These are phyloP conservation scores for Arbacia lixula DNA, from an alignment of 53 echinoderm and acorn worm species.

Conservation along the genomic window DNA sequence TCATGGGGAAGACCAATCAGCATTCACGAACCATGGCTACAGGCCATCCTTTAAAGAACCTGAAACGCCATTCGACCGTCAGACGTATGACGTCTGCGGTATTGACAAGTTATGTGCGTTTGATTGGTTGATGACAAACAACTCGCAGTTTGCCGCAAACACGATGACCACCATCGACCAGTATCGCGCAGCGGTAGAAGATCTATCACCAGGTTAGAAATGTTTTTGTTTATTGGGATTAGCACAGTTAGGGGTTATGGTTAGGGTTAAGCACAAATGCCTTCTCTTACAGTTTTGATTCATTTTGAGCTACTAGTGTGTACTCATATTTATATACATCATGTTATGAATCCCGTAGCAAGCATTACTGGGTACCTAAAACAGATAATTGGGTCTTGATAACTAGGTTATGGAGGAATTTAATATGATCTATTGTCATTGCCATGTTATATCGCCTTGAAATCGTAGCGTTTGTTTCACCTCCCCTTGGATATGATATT, in stretches of 20 bases:
- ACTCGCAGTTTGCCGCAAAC: not conserved
- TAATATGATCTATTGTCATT: too few relatives aligned
- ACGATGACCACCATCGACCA: not conserved
- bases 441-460: too few relatives aligned
- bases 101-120: constrained; percentile 19
- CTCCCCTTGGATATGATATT: too few relatives aligned
- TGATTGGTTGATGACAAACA: constrained; percentile 18
- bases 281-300: too few relatives aligned
- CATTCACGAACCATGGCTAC: constrained; percentile 4
- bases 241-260: not conserved
- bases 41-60: not conserved
- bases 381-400: too few relatives aligned
- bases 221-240: not conserved
- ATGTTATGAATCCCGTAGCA: too few relatives aligned
- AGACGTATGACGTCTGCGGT: not conserved
- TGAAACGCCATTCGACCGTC: not conserved
- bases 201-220: constrained; percentile 1
- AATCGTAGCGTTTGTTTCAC: too few relatives aligned
- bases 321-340: too few relatives aligned
- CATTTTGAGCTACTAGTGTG: too few relatives aligned
- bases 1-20: not conserved
- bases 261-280: too few relatives aligned
- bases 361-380: too few relatives aligned
- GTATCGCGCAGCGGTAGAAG: not conserved
- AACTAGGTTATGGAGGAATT: too few relatives aligned